Percentiles rank a stretch among this genome's conserved stretches.
These are phyloP conservation scores for Galerucella calmariensis DNA, from an alignment of 2,888 invertebrate species.

Conservation along the genomic window DNA sequence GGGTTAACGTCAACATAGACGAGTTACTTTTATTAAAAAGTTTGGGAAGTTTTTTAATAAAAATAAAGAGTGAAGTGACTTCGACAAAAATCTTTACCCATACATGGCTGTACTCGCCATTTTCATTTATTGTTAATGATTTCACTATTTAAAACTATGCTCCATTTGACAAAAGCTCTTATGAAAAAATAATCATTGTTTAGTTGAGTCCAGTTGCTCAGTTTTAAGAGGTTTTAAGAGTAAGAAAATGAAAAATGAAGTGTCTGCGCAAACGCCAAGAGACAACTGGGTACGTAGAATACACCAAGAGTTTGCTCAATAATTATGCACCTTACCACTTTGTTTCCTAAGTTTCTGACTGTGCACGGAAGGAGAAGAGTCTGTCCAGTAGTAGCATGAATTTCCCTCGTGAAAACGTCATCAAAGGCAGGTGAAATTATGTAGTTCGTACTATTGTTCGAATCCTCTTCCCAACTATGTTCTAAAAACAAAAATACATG, in stretches of 20 bases:
- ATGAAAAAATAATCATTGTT: no score
- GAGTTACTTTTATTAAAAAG: neutral
- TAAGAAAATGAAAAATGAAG: no score
- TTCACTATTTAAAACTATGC: no score
- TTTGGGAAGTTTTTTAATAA: neutral
- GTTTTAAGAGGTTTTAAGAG: no score
- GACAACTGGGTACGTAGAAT: no score
- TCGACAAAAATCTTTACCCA: no score
- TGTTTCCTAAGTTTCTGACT: conserved; percentile 61
- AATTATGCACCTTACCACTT: conserved; percentile 59
- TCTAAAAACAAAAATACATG: conserved; percentile 29
- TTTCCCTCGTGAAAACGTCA: conserved; percentile 55
- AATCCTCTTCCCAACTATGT: conserved; percentile 21
- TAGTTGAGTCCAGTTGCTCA: no score
- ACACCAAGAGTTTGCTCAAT: no score
- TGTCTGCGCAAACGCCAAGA: no score
- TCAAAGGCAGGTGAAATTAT: conserved; percentile 52
- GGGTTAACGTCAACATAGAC: neutral
- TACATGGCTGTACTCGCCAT: no score
- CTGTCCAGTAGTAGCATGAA: conserved; percentile 61
- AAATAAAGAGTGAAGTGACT: neutral
- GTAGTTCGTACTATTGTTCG: conserved; percentile 22
- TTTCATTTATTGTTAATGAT: no score
- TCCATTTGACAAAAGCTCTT: no score
- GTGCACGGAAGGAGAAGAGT: conserved; percentile 63